Evolutionary conservation across 2,888 invertebrate species (phyloP).

Genomic region (Phanerotoma sp.): DNA sequence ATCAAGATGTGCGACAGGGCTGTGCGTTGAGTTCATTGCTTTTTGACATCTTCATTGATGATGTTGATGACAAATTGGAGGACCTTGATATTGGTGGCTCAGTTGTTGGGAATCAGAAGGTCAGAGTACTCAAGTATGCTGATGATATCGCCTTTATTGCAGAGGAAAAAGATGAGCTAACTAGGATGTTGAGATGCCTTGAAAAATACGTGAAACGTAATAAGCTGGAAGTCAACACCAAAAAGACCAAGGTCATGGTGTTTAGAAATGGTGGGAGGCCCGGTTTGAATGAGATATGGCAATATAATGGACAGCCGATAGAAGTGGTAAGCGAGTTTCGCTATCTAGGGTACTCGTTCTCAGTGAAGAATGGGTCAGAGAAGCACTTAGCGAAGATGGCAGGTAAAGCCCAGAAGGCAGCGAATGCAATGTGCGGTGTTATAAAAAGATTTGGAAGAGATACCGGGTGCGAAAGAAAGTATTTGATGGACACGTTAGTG

Average conservation of each 20-base stretch:
- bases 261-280: not conserved
- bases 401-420: not conserved
- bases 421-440: not conserved
- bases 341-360: not conserved
- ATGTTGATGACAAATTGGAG: not conserved
- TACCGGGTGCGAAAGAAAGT: not conserved
- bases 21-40: not conserved
- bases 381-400: not conserved
- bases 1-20: constrained; percentile 1
- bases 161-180: not conserved
- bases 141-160: constrained; percentile 7
- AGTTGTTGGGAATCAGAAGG: constrained; percentile 4
- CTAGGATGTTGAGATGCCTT: not conserved
- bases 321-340: not conserved
- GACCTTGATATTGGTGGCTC: not conserved
- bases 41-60: not conserved
- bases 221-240: too few relatives aligned
- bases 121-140: too few relatives aligned
- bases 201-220: too few relatives aligned
- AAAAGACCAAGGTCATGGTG: too few relatives aligned
- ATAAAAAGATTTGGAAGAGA: not conserved
- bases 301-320: not conserved
- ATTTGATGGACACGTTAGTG: not conserved
- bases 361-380: not conserved
- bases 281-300: not conserved